Evolutionary conservation across 2,797 vertebrate genomes (phyloP), one percentile per base, ranked within the genome.

Genomic region (Merluccius polli): DNA sequence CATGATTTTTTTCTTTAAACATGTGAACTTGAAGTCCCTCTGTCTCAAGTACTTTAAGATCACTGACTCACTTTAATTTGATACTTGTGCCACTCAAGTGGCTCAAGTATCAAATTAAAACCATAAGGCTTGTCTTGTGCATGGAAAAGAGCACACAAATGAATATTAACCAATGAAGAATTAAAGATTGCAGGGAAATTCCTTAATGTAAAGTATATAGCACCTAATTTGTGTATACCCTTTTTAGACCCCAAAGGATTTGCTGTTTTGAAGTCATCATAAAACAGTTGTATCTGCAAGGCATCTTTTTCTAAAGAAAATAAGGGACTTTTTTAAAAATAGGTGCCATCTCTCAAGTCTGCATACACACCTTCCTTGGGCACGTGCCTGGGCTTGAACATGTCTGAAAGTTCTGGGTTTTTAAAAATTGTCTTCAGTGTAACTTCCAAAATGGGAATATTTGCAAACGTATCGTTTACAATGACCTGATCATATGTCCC

Each of bases 401-500:
- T 78, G 72, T 74, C 68, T n/a, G 27, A 41, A 71, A 78, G 41
- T 63, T 79, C 12, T 72, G 52, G 1, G 4, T 84, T 78, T 78
- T 82, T 2, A 44, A 79, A 80, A 77, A 84, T 81, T 3, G 1
- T 33, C 35, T 83, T 75, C 3, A 78, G 35, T 29, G 74, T 83
- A n/a, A n/a, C n/a, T 77, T 85, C 79, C 41, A 86, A 82, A 76
- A 86, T 83, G 0, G 76, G 77, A 63, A 87, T 8, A 79, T 80
- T 81, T 27, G 72, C 9, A 81, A 82, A 81, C 3, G 0, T 86
- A 70, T 88, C 79, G 0, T 48, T 87, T 68, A 81, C 78, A 79
- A 82, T 63, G 2, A 86, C 76, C 16, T 85, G 80, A 24, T 81
- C 74, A 52, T 75, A 82, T 36, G 71, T 75, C 7, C 79, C 76